Base-by-base conservation (phyloP, 2,113 vertebrate genomes). In the Myiopsitta monachus region DNA sequence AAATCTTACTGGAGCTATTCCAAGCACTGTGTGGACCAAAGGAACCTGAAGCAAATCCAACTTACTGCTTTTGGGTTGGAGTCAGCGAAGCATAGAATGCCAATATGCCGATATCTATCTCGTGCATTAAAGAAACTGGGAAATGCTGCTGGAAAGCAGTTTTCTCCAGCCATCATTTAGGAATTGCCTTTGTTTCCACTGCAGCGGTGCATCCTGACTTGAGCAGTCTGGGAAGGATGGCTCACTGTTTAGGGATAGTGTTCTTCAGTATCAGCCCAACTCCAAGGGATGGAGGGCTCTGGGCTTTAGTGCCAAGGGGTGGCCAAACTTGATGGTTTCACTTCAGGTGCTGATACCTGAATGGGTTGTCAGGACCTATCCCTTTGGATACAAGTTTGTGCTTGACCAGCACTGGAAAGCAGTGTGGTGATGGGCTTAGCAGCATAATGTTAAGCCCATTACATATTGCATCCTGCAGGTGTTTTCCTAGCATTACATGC, bases 1-100 rank as follows among this genome's bases (percentile, higher is more conserved):
- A 69, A 92, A 88, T 97, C 90, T 97, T 96, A 97, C 96, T 49
- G 4, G 30, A 76, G 84, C 76, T 86, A 41, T 92, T 86, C 95
- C 93, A 89, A 96, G 73, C 78, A 46, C 33, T 88, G 36, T 36
- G 39, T 95, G 82, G 77, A 95, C 95, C 67, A 93, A 96, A 96
- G 93, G 67, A 97, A 94, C 61, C 83, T 66, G 59, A 96, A 97
- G 82, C 76, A 87, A 96, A 95, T 77, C 79, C 93, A 63, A 88
- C 81, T 97, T 98, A 88, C 39, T 30, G 11, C 90, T 97, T 94
- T 72, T 77, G 83, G 85, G 90, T 96, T 2, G 11, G 66, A 94
- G 94, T 85, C 90, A 87, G 87, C 18, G 1, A 87, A 84, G 89
- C 55, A 21, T 87, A 87, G 67, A 92, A 95, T 91, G 91, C 90